These are phyloP conservation scores for Butorides virescens DNA, from an alignment of 2,113 vertebrate genomes.

Conservation along the genomic window DNA sequence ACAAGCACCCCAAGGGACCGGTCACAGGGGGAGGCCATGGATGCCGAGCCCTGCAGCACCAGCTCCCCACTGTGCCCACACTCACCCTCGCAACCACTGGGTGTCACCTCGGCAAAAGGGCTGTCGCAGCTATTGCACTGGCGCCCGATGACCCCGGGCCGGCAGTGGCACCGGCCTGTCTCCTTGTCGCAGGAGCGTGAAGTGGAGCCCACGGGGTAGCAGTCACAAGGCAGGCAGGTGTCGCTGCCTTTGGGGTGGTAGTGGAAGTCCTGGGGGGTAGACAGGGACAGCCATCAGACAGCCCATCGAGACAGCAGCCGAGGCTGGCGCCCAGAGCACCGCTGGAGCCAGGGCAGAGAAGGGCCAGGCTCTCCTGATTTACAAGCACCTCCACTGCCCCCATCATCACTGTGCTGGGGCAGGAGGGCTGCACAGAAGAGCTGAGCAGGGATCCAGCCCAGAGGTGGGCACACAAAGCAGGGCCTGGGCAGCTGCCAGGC, in stretches of 20 bases:
- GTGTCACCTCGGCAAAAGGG: constrained; percentile 94
- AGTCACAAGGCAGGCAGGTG: constrained; percentile 93
- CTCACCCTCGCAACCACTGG: constrained; percentile 92
- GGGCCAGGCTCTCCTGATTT: neutral
- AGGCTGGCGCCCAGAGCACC: neutral
- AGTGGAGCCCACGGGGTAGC: constrained; percentile 95
- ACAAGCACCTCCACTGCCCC: neutral
- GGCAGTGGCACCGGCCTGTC: constrained; percentile 89
- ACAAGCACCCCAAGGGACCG: neutral
- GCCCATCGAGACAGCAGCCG: rapidly evolving
- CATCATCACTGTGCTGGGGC: neutral
- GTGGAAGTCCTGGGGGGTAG: constrained; percentile 87
- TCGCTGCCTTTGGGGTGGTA: constrained; percentile 86
- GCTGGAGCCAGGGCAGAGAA: neutral
- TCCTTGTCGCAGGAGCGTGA: constrained; percentile 90
- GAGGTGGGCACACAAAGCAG: rapidly evolving
- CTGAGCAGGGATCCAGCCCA: neutral
- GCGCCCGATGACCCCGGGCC: constrained; percentile 92
- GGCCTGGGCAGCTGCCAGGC: neutral
- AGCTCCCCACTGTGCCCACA: neutral
- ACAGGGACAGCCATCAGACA: constrained; percentile 25
- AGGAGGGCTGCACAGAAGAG: neutral
- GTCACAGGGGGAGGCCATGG: neutral
- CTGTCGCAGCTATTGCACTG: constrained; percentile 96
- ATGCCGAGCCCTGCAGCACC: rapidly evolving